A percentile compares a stretch with the other conserved stretches of the same genome.
Conservation (phyloP, 30 jellyfish, hydroid and myxozoan species). For the Pelagia noctiluca region DNA sequence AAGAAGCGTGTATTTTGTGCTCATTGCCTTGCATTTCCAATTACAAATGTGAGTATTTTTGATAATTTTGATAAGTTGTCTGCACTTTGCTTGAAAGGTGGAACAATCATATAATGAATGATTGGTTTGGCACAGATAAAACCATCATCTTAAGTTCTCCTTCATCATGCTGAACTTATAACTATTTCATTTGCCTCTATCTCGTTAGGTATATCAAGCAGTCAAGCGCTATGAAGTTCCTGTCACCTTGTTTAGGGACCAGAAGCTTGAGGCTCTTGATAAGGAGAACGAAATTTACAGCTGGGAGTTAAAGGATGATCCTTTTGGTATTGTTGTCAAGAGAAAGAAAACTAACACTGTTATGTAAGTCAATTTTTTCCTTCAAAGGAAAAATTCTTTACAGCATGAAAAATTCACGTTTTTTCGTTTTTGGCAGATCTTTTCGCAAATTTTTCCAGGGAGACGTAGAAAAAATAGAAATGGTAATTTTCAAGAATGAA, state of each 20-base stretch:
- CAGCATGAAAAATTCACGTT: conserved; percentile 43
- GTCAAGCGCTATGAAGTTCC: conserved; percentile 68
- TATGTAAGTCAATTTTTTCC: conserved; percentile 36
- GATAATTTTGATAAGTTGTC: background rate
- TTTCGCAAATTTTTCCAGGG: background rate
- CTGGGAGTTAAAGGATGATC: conserved; percentile 41
- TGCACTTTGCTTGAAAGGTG: background rate
- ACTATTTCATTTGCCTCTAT: background rate
- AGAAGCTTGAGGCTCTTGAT: conserved; percentile 4
- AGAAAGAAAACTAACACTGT: conserved; percentile 43
- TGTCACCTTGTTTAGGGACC: conserved; percentile 41
- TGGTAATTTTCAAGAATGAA: background rate
- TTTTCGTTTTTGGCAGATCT: background rate
- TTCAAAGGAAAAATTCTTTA: background rate
- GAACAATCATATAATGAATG: background rate
- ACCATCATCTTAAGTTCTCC: too few species aligned
- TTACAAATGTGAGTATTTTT: background rate
- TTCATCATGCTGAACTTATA: background rate
- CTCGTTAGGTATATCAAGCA: background rate
- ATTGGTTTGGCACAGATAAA: background rate
- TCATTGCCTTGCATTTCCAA: too few species aligned
- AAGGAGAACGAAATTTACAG: conserved; percentile 51
- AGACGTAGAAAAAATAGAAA: background rate
- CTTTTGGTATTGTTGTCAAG: conserved; percentile 59
- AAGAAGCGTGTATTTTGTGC: too few species aligned